Conservation (phyloP, 2,888 invertebrate species). For the Saturnia japonica region DNA sequence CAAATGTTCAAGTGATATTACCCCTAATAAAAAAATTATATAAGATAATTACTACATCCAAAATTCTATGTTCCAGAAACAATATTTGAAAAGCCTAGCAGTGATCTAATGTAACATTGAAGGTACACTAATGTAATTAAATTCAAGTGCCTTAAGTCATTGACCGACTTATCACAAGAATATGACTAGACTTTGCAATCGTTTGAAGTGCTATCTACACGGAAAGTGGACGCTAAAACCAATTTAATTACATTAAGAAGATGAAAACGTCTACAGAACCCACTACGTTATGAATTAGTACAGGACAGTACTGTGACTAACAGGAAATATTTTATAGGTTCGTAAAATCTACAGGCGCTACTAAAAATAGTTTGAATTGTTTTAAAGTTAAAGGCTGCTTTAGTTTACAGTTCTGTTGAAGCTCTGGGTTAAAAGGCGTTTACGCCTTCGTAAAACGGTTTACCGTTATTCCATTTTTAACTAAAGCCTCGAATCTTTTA, state of each 20-base stretch:
- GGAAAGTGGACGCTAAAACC: background rate
- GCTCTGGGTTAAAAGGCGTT: too few species aligned
- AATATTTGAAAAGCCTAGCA: background rate
- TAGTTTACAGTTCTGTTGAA: too few species aligned
- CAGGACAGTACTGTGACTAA: background rate
- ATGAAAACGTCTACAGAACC: background rate
- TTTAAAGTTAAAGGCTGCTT: too few species aligned
- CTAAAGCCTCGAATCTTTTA: too few species aligned
- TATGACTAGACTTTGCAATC: conserved; percentile 5
- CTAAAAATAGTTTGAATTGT: too few species aligned
- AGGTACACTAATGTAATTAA: background rate
- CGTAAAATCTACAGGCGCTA: too few species aligned
- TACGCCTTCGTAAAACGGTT: too few species aligned
- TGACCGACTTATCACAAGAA: background rate
- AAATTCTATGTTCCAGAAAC: background rate
- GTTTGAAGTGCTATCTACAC: background rate
- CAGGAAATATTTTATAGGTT: background rate
- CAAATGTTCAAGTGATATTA: too few species aligned
- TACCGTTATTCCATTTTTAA: too few species aligned
- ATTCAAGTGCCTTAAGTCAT: background rate
- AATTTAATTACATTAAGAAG: background rate
- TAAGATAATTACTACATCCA: too few species aligned
- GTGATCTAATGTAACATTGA: background rate
- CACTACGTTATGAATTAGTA: background rate
- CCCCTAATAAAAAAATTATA: too few species aligned